phyloP scores from a whole-genome alignment of 2,797 vertebrate species.

The Anabacerthia variegaticeps region DNA sequence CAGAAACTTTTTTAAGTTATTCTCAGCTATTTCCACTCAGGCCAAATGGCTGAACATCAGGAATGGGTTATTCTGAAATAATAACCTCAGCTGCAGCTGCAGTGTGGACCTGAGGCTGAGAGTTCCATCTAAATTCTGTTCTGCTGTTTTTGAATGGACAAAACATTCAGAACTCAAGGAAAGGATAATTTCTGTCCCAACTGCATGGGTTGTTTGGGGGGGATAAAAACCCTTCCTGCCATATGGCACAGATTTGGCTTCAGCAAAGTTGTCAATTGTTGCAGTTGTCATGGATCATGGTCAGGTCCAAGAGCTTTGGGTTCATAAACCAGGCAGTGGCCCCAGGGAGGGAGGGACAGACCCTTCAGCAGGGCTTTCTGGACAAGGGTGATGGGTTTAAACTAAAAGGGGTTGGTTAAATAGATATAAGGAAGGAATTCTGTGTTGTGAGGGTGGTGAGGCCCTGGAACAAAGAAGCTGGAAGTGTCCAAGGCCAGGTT shows the following conservation, averaged over 20 bases:
- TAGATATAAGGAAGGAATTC: not conserved
- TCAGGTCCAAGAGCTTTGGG: not conserved
- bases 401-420: not conserved
- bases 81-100: not conserved
- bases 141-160: not conserved
- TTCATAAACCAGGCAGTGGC: not conserved
- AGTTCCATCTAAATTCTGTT: not conserved
- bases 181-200: not conserved
- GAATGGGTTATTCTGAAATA: not conserved
- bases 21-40: not conserved
- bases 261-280: not conserved
- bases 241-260: not conserved
- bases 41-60: not conserved
- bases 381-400: not conserved
- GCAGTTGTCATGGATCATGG: fast-evolving
- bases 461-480: no score
- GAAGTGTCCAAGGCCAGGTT: not conserved
- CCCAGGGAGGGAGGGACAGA: not conserved
- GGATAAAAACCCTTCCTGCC: not conserved
- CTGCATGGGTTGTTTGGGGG: not conserved
- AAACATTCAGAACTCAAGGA: not conserved
- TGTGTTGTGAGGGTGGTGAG: not conserved
- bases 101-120: not conserved
- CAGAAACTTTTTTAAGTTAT: not conserved
- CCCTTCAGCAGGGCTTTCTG: not conserved